phyloP scores from a whole-genome alignment of 2,113 vertebrate species.

The Bubalus kerabau region DNA sequence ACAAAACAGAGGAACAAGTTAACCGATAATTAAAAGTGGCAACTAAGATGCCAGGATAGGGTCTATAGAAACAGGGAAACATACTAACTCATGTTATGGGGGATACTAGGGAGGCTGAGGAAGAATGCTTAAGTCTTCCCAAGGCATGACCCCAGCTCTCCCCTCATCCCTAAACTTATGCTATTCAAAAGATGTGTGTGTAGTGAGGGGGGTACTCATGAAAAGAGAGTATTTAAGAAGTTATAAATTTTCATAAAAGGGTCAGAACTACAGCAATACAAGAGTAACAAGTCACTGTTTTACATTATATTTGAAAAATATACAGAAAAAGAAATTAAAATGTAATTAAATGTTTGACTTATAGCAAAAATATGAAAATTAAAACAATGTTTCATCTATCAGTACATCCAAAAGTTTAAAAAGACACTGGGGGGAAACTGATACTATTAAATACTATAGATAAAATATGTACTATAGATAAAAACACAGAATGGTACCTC shows the following conservation, averaged over 20 bases:
- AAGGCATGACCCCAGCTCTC: not conserved
- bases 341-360: not conserved
- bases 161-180: not conserved
- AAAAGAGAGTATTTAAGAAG: not conserved
- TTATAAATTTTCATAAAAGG: constrained; percentile 4
- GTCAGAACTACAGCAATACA: not conserved
- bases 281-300: not conserved
- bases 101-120: not conserved
- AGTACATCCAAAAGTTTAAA: not conserved
- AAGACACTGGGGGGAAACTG: not conserved
- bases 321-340: not conserved
- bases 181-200: not conserved
- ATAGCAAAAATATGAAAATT: not conserved
- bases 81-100: too few species aligned
- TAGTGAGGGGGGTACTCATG: not conserved
- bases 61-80: not conserved
- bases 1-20: not conserved
- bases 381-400: not conserved
- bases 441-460: not conserved
- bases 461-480: not conserved
- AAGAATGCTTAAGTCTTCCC: not conserved
- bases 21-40: not conserved
- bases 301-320: constrained; percentile 14
- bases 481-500: not conserved
- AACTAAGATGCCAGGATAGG: not conserved